phyloP scores from a whole-genome alignment of 1,140 invertebrate species.

The Ceratosolen solmsi region DNA sequence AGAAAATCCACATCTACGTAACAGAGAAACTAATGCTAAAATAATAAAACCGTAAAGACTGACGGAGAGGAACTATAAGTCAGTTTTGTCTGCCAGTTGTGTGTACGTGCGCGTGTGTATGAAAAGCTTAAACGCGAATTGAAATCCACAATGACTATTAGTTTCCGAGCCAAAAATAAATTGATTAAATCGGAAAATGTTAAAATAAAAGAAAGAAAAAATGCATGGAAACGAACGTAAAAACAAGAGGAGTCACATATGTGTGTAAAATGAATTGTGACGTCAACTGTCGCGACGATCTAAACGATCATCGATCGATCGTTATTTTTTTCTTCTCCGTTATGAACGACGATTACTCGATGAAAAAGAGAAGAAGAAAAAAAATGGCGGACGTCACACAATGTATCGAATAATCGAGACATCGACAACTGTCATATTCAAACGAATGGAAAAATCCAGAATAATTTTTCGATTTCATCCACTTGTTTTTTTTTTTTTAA shows the following conservation, averaged over 20 bases:
- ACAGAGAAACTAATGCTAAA: constrained; percentile 9
- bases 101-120: background rate
- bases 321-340: background rate
- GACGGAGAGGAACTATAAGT: background rate
- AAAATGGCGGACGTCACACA: constrained; percentile 2
- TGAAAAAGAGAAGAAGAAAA: constrained; percentile 13
- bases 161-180: background rate
- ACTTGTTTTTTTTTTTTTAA: background rate
- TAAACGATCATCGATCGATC: constrained; percentile 37
- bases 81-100: background rate
- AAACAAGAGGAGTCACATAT: background rate
- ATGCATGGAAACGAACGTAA: background rate
- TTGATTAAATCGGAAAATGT: constrained; percentile 4
- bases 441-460: constrained; percentile 37
- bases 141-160: constrained; percentile 8
- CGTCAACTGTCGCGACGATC: constrained; percentile 5
- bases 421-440: constrained; percentile 23
- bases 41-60: background rate
- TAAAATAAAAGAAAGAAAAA: background rate
- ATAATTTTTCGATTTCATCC: constrained; percentile 16
- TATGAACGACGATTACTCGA: constrained; percentile 1
- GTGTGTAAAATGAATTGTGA: background rate
- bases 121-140: background rate
- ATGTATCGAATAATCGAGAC: constrained; percentile 3
- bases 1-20: background rate